A percentile compares a stretch with the other conserved stretches of the same genome.
Conservation (phyloP, 2,797 vertebrate species). For the Enoplosus armatus region DNA sequence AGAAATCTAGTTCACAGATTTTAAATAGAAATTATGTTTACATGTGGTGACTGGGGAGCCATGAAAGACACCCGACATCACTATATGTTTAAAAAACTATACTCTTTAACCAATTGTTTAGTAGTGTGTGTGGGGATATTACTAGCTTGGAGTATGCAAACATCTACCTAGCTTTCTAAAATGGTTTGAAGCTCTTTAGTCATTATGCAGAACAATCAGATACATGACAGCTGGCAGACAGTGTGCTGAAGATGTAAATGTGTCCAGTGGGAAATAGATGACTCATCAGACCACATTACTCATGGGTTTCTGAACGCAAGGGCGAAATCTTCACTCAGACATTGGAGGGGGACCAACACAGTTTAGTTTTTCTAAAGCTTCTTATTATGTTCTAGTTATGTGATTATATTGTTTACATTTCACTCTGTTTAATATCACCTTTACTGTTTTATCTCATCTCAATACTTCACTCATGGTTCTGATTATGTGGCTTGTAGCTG, state of each 20-base stretch:
- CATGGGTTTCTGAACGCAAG: too few relatives aligned
- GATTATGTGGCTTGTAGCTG: too few relatives aligned
- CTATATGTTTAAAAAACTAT: not conserved
- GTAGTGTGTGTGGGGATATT: not conserved
- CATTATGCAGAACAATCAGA: slow-evolving; percentile 14
- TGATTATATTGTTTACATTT: too few relatives aligned
- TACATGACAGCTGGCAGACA: slow-evolving; percentile 6
- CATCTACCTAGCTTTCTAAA: not conserved
- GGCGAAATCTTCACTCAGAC: too few relatives aligned
- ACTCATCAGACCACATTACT: not conserved
- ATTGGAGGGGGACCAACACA: too few relatives aligned
- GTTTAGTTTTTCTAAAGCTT: too few relatives aligned
- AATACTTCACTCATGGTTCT: too few relatives aligned
- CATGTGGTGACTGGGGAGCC: slow-evolving; percentile 19
- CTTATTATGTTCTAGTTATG: too few relatives aligned
- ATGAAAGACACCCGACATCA: not conserved
- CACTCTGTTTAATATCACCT: too few relatives aligned
- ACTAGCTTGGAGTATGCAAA: not conserved
- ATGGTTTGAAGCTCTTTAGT: not conserved
- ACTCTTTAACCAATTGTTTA: slow-evolving; percentile 5
- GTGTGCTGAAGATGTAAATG: slow-evolving; percentile 15
- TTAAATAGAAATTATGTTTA: slow-evolving; percentile 26
- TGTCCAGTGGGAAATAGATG: not conserved
- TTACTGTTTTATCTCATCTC: too few relatives aligned
- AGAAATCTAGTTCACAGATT: not conserved